A percentile compares a stretch with the other conserved stretches of the same genome.
phyloP scores from a whole-genome alignment of 2,797 vertebrate species.

The Gymnoscopelus microlampas region DNA sequence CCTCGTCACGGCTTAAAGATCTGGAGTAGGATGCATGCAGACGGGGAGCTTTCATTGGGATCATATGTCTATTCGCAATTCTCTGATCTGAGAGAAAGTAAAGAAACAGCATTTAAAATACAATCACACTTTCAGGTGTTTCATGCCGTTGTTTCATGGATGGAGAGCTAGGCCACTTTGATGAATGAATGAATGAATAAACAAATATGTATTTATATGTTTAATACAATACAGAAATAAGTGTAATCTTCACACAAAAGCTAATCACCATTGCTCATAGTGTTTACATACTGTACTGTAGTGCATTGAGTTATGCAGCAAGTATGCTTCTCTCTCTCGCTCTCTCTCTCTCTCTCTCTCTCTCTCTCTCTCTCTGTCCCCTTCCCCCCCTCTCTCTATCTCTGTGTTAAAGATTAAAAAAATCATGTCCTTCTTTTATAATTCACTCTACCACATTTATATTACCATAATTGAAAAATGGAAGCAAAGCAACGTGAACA shows the following conservation, averaged over 20 bases:
- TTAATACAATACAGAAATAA: constrained; percentile 10
- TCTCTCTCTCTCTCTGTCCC: too few species aligned
- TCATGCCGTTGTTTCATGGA: constrained; percentile 9
- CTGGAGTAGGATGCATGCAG: constrained; percentile 66
- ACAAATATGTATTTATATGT: constrained; percentile 45
- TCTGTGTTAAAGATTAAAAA: constrained; percentile 48
- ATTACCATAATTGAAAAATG: constrained; percentile 74
- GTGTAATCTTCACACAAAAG: background rate
- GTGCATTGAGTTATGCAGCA: background rate
- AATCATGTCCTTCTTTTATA: constrained; percentile 56
- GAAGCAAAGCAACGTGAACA: constrained; percentile 63
- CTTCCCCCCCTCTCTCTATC: constrained; percentile 9
- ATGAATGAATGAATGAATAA: too few species aligned
- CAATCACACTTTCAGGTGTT: constrained; percentile 28
- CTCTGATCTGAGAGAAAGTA: constrained; percentile 48
- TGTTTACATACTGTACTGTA: constrained; percentile 7
- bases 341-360: constrained; percentile 29
- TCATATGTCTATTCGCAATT: constrained; percentile 51
- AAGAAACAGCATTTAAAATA: constrained; percentile 41
- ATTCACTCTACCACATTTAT: constrained; percentile 59
- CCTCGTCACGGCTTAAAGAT: constrained; percentile 7
- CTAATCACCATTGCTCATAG: constrained; percentile 5
- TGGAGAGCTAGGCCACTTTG: constrained; percentile 10
- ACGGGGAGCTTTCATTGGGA: constrained; percentile 60
- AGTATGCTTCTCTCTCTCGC: constrained; percentile 22